Evolutionary conservation across 2,113 vertebrate species (phyloP).

Genomic region (Phalacrocorax carbo): DNA sequence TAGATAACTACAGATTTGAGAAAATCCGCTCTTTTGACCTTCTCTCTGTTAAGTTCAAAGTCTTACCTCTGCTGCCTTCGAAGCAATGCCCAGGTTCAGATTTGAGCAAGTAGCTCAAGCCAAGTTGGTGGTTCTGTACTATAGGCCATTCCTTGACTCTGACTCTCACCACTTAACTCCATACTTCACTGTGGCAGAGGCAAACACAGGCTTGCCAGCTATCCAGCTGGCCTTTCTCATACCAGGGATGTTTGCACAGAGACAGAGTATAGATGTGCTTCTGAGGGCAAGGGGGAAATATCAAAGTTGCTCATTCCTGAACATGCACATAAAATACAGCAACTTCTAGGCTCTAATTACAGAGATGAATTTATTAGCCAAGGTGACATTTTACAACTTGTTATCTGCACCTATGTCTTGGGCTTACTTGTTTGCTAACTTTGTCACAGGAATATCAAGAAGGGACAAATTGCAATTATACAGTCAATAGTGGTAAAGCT

Average conservation of each 20-base stretch:
- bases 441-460: background rate
- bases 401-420: background rate
- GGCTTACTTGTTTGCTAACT: background rate
- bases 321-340: background rate
- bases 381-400: background rate
- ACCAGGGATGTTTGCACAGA: background rate
- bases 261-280: background rate
- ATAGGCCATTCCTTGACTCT: background rate
- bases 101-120: background rate
- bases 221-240: background rate
- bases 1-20: background rate
- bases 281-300: background rate
- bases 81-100: background rate
- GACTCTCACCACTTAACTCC: background rate
- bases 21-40: constrained; percentile 30
- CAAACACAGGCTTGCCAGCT: background rate
- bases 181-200: background rate
- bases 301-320: background rate
- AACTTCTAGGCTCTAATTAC: background rate
- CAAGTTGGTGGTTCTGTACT: background rate
- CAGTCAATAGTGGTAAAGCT: background rate
- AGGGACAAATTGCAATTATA: background rate
- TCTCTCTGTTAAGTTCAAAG: constrained; percentile 2
- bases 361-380: background rate
- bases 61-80: background rate